Conservation (phyloP, 2,797 vertebrate genomes). For the Mormyrus proboscirostris region DNA sequence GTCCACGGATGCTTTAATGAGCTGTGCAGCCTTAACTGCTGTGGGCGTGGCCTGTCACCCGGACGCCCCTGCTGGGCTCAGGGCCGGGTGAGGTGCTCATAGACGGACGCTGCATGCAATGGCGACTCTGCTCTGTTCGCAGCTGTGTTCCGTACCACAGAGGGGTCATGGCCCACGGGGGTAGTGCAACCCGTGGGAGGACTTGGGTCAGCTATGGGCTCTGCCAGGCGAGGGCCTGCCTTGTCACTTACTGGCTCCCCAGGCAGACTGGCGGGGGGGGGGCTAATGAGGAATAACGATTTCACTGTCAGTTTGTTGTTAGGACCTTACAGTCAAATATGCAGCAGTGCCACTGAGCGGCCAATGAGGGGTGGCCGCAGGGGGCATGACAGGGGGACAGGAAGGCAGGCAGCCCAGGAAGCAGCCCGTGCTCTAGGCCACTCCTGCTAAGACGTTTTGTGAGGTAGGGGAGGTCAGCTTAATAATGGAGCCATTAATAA, state of each 20-base stretch:
- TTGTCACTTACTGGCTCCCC: neutral
- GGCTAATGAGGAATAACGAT: neutral
- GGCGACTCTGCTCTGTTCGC: no score
- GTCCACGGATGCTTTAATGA: neutral
- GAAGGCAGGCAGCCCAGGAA: neutral
- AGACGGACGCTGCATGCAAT: neutral
- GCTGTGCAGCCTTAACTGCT: neutral
- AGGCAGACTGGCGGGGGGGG: neutral
- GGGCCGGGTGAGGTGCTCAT: neutral
- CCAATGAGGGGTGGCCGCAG: neutral
- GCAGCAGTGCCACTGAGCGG: neutral
- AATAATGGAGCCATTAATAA: no score
- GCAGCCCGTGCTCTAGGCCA: neutral
- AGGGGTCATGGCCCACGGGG: neutral
- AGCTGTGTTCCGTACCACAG: neutral
- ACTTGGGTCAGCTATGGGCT: neutral
- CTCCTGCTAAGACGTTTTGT: neutral
- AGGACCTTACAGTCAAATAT: neutral
- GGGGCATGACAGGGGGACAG: neutral
- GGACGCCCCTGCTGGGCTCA: neutral
- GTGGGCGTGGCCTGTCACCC: neutral
- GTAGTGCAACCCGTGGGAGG: neutral
- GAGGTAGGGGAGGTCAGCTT: conserved; percentile 28
- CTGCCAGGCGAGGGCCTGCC: neutral
- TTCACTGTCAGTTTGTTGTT: neutral